Conservation (phyloP, 2,888 invertebrate species). For the Tholera decimalis region DNA sequence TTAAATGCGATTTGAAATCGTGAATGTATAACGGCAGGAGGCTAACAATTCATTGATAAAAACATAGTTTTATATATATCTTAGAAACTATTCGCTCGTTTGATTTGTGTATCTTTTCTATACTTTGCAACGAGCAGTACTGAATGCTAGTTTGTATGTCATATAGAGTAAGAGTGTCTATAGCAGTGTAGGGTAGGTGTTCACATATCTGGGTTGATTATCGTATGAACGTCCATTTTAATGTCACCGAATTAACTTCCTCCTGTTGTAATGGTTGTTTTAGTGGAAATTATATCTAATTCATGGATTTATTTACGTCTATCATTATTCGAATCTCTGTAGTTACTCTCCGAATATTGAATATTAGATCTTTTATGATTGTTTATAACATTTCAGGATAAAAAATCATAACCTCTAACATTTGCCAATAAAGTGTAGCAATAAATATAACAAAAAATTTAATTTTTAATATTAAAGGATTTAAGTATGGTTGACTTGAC, state of each 20-base stretch:
- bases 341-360: neutral
- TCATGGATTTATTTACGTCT: neutral
- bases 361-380: neutral
- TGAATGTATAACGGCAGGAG: conserved; percentile 19
- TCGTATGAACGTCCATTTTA: conserved; percentile 62
- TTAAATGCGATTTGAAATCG: neutral
- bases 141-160: conserved; percentile 70
- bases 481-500: too few relatives aligned
- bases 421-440: too few relatives aligned
- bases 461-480: too few relatives aligned
- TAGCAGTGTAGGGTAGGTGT: conserved; percentile 73
- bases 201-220: conserved; percentile 69
- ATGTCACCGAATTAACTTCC: conserved; percentile 62
- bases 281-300: conserved; percentile 54
- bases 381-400: neutral
- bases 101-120: conserved; percentile 67
- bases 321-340: too few relatives aligned
- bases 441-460: too few relatives aligned
- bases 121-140: conserved; percentile 77
- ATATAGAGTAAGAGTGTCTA: conserved; percentile 74
- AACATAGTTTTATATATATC: conserved; percentile 59
- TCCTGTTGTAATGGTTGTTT: conserved; percentile 4
- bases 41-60: conserved; percentile 46
- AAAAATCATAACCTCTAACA: neutral
- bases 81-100: conserved; percentile 77